Evolutionary conservation across 1,140 invertebrate genomes (phyloP), one percentile per base, ranked within the genome.

Genomic region (Elymnias hypermnestra): DNA sequence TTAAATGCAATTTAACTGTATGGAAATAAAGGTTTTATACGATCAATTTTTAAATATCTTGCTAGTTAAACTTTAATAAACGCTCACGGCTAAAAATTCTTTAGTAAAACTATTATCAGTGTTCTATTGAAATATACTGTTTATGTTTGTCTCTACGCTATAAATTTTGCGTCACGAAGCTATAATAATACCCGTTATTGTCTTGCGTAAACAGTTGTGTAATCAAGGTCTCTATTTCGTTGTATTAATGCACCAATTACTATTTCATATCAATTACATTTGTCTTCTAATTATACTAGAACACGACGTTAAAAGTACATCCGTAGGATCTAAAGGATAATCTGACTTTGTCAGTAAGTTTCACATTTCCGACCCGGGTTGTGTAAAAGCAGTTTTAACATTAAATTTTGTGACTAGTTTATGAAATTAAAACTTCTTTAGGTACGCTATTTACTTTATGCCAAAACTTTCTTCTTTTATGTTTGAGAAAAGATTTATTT

Each of bases 221-320:
- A 33, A 33, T 17, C 29, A 33, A 14, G 29, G 29, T 12, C 12
- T 33, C 12, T 33, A 33, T 33, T 33, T 33, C 14, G 15, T 33
- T 33, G 14, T 29, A 29, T 4, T 29, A 29, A 2, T 9, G 8
- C 26, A 13, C 5, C 7, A 5, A 29, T 14, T 12, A 12, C 14
- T 13, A 13, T 29, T 12, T 29, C 8, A 29, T 29, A 13, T 13
- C 12, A 12, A 13, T 29, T 2, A 29, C 5, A 3, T 29, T 29
- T 4, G 6, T 26, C 26, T 13, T 29, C 12, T 29, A 1, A 14
- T 12, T 1, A n/a, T 3, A 26, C n/a, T 22, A 2, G 1, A 22
- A 6, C 8, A 22, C 21, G 21, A 22, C 8, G 0, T 22, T 2
- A 22, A 8, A 1, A 0, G 0, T 22, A 22, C 5, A 6, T 1